Conservation (phyloP, 2,888 invertebrate genomes). For the Amorpha juglandis region DNA sequence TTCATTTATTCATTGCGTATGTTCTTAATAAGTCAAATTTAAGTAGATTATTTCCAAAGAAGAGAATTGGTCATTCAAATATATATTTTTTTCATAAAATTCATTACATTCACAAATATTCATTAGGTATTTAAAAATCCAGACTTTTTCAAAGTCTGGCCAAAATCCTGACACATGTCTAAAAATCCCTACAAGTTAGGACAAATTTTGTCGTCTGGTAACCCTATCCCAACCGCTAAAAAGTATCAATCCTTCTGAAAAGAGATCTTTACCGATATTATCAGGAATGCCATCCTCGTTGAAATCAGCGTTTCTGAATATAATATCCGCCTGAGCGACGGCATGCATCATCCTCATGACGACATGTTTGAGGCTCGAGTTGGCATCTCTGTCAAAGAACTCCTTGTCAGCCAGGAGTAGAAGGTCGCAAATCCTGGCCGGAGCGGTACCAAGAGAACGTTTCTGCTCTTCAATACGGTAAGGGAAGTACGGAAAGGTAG, state of each 20-base stretch:
- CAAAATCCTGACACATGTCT: too few relatives aligned
- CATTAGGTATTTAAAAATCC: too few relatives aligned
- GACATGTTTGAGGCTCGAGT: conserved; percentile 71
- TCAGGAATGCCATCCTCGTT: conserved; percentile 81
- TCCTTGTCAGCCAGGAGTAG: conserved; percentile 78
- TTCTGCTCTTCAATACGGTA: conserved; percentile 57
- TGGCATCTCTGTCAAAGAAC: conserved; percentile 74
- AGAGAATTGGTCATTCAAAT: too few relatives aligned
- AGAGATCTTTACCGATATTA: conserved; percentile 70
- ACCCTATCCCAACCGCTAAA: too few relatives aligned
- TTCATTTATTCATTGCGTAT: too few relatives aligned
- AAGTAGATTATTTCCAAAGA: too few relatives aligned
- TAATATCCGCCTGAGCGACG: conserved; percentile 79
- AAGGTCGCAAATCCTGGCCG: conserved; percentile 73
- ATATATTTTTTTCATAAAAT: too few relatives aligned
- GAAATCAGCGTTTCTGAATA: conserved; percentile 82
- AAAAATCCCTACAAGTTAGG: too few relatives aligned
- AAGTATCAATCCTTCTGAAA: not conserved
- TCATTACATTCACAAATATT: too few relatives aligned
- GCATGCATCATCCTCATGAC: conserved; percentile 76
- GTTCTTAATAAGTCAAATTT: too few relatives aligned
- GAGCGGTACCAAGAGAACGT: conserved; percentile 54
- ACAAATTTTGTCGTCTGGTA: too few relatives aligned
- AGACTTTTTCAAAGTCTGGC: too few relatives aligned
- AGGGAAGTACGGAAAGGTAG: conserved; percentile 51